Conservation (phyloP, 2,113 vertebrate species). For the Cervus canadensis region DNA sequence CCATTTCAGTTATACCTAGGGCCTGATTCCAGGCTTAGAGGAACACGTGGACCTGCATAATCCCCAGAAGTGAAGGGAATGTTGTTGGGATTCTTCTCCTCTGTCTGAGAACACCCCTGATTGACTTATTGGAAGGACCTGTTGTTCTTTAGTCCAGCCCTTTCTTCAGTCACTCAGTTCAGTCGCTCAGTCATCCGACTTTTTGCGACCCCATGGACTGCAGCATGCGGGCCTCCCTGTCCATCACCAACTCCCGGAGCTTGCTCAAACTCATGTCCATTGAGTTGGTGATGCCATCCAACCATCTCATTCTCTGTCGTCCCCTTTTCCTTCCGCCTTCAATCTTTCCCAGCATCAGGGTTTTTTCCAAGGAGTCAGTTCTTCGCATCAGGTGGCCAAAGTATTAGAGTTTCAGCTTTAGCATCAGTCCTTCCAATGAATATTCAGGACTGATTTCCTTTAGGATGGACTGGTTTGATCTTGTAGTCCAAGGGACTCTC, state of each 20-base stretch:
- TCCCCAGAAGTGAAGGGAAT: not conserved
- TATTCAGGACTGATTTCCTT: not conserved
- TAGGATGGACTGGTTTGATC: not conserved
- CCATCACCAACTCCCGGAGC: not conserved
- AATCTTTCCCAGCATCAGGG: not conserved
- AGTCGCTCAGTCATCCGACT: not conserved
- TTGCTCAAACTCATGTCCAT: not conserved
- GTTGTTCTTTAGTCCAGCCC: not conserved
- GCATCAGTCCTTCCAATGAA: not conserved
- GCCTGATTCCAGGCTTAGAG: not conserved
- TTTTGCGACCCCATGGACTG: not conserved
- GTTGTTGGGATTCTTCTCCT: not conserved
- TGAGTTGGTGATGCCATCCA: rapidly evolving
- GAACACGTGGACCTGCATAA: not conserved
- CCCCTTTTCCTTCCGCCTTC: rapidly evolving
- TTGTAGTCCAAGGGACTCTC: not conserved
- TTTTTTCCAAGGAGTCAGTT: not conserved
- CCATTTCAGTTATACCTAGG: not conserved
- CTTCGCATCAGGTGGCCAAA: not conserved
- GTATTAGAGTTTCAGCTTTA: not conserved
- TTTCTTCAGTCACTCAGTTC: not conserved
- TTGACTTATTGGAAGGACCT: not conserved
- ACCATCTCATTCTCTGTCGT: not conserved
- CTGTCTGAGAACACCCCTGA: not conserved
- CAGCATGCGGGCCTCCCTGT: rapidly evolving